Evolutionary conservation across 1,140 invertebrate species (phyloP).

Genomic region (Phocides pigmalion): DNA sequence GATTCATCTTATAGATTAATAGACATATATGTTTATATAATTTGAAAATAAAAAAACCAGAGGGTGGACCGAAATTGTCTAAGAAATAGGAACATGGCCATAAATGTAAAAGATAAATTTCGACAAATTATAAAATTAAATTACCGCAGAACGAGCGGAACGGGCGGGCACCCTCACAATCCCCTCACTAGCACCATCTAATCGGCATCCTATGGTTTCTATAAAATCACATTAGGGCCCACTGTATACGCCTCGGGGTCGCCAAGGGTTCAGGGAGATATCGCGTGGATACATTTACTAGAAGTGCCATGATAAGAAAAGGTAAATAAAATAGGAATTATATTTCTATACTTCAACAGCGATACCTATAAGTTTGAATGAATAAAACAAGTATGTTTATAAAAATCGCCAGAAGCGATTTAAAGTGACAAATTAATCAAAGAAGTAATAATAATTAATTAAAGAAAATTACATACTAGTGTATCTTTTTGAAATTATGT

Average conservation of each 20-base stretch:
- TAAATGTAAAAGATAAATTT: constrained; percentile 35
- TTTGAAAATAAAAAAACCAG: no score
- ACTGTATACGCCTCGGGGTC: constrained; percentile 63
- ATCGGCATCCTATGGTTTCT: constrained; percentile 78
- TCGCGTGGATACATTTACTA: constrained; percentile 28
- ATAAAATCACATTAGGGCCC: constrained; percentile 78
- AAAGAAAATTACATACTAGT: no score
- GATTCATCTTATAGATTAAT: no score
- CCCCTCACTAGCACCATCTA: constrained; percentile 67
- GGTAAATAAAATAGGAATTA: not conserved
- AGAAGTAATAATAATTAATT: no score
- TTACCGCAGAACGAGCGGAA: constrained; percentile 52
- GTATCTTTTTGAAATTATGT: no score
- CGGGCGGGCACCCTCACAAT: constrained; percentile 41
- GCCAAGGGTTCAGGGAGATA: constrained; percentile 47
- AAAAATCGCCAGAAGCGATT: no score
- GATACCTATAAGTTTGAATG: no score
- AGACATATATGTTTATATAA: no score
- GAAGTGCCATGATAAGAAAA: constrained; percentile 40
- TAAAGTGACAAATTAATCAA: no score
- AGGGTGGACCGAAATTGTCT: no score
- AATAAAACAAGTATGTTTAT: no score
- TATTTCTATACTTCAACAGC: no score
- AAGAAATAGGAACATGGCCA: not conserved
- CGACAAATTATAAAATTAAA: constrained; percentile 61